Conservation (phyloP, 2,113 vertebrate species). For the Ceyx cyanopectus region DNA sequence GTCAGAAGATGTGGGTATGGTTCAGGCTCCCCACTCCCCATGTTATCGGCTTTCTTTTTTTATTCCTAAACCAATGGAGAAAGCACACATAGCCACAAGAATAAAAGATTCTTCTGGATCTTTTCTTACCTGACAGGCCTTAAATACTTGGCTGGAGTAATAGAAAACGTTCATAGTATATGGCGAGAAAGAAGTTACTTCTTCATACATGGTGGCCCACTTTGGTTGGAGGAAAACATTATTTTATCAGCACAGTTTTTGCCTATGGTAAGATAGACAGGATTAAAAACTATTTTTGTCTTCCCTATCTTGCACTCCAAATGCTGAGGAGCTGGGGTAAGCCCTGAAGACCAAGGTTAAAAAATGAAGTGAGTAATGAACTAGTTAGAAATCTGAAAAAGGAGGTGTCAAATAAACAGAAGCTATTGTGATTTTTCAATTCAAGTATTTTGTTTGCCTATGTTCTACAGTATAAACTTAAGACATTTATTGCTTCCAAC, state of each 20-base stretch:
- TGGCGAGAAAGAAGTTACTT: neutral
- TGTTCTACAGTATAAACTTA: neutral
- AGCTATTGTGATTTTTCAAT: neutral
- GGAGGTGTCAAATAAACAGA: neutral
- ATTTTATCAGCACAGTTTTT: neutral
- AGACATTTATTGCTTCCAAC: accelerated
- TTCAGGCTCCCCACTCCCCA: neutral
- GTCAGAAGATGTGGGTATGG: neutral
- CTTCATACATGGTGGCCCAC: neutral
- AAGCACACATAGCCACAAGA: neutral
- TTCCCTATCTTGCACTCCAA: neutral
- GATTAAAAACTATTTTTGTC: neutral
- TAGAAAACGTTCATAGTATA: neutral
- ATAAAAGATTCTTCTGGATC: neutral
- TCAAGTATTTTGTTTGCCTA: neutral
- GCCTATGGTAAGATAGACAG: neutral
- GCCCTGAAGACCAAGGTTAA: neutral
- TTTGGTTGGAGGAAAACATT: neutral
- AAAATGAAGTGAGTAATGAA: neutral
- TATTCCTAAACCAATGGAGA: neutral
- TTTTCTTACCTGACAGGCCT: neutral
- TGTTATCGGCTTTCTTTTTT: neutral
- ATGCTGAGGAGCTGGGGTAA: neutral
- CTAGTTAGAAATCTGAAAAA: neutral
- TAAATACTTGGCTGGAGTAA: neutral